Evolutionary conservation across 2,888 invertebrate genomes (phyloP), one percentile per base, ranked within the genome.

Genomic region (Eupsilia transversa): DNA sequence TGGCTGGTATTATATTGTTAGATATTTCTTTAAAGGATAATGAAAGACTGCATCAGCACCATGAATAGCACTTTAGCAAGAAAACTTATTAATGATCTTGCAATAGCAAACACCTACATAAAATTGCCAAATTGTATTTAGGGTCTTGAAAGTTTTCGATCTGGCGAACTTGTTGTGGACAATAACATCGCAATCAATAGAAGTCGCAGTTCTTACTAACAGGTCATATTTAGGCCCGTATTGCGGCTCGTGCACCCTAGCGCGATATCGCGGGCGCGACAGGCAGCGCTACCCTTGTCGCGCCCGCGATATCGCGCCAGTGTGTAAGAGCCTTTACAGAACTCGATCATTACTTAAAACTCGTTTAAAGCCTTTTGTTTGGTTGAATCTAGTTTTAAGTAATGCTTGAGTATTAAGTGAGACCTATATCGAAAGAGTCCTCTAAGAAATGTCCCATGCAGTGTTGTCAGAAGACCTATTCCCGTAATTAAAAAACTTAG

Each of bases 1-100:
- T 64, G 74, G 38, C 38, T 61, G 41, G 46, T 68, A 30, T 68
- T 30, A 72, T 30, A 30, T 73, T 43, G 20, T 12, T 30, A 30
- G 35, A n/a, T 60, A 74, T 43, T 56, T 74, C 6, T 49, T 52
- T 56, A 30, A 30, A 14, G n/a, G 3, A 54, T 49, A 54, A 49
- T 33, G 20, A 17, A 17, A 60, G 7, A 27, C 30, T 74, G 3
- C 1, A 7, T 14, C n/a, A 57, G n/a, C n/a, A 12, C 2, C 54
- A 41, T 54, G 38, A 30, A 71, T 49, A 20, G 20, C 49, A 6
- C 3, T 33, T 3, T 27, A 27, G 23, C 23, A 74, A 43, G 23
- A 46, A n/a, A 35, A 30, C 17, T 38, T 30, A 30, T 17, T 9
- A 30, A 4, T 6, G 27, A 27, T 56, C 2, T 70, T 56, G 27